phyloP scores from a whole-genome alignment of 2,797 vertebrate genomes.

The Dendrocincla tyrannina region DNA sequence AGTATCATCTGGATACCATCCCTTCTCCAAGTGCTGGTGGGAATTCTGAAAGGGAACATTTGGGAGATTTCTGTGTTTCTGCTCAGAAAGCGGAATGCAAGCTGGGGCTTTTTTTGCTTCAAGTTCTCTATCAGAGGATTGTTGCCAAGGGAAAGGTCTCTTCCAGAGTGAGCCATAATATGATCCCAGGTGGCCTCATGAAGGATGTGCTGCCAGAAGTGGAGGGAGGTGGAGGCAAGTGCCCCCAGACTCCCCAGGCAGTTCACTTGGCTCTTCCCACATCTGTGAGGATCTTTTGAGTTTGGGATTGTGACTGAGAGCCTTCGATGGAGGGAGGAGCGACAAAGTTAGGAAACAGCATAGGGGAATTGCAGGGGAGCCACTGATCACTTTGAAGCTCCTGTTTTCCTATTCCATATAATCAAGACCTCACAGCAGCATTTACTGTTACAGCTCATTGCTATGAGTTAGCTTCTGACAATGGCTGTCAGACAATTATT shows the following conservation, averaged over 20 bases:
- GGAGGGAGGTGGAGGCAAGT: background rate
- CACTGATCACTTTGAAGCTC: background rate
- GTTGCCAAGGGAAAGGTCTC: background rate
- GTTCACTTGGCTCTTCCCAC: background rate
- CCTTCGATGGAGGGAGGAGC: background rate
- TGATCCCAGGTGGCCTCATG: accelerated
- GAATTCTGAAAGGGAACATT: background rate
- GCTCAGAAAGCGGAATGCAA: background rate
- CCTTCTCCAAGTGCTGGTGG: background rate
- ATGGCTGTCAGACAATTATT: background rate
- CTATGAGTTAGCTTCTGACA: background rate
- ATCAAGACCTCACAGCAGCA: background rate
- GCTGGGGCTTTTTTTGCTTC: background rate
- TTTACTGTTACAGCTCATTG: background rate
- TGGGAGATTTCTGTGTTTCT: background rate
- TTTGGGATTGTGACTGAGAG: background rate
- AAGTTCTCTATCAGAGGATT: background rate
- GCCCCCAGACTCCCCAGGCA: background rate
- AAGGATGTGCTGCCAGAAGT: background rate
- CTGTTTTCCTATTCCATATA: background rate
- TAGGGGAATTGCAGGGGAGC: background rate
- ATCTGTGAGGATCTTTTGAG: background rate
- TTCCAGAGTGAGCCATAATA: background rate
- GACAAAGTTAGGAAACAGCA: background rate
- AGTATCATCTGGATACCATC: background rate